Base-by-base conservation (phyloP, 2,113 vertebrate genomes). In the Sitta europaea region DNA sequence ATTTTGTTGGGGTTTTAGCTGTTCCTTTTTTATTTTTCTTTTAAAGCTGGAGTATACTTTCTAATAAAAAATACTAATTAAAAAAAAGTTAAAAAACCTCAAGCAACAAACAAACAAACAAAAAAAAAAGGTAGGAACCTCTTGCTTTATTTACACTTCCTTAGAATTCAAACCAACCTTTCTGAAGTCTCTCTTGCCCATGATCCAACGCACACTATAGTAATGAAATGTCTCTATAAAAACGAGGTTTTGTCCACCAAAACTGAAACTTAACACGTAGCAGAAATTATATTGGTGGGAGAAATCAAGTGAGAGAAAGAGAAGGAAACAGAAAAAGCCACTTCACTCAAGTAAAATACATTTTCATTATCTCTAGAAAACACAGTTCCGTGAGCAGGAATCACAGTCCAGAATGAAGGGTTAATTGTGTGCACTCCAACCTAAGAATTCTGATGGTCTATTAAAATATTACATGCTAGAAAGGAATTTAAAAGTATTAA, bases 401-500 rank as follows among this genome's bases (percentile, higher is more conserved):
- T 55, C 15, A 35, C 22, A n/a, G 48, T 40, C 4, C 2, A 66
- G 65, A 66, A 80, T 25, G 11, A 45, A 71, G 47, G 27, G 53
- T 86, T 94, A 84, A 86, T 73, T 79, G 40, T 38, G 5, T 77
- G 66, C 25, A 80, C 81, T 66, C 33, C n/a, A 66, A 66, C 22
- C 12, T 57, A 90, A 80, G 74, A 94, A 92, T 86, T 94, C 62
- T 86, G 47, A 67, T 88, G 47, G 22, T 4, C 4, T 90, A 76
- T 70, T 94, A 76, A 86, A 94, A 92, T 83, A 62, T 40, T 75
- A 58, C 12, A 12, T 43, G 8, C 40, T 82, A 38, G 74, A 86
- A 90, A 93, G 80, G 81, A 92, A 92, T 95, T 92, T 92, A 54
- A 38, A 67, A 67, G 77, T 33, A 93, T 28, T 93, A 85, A 65